Percentiles rank a stretch among this genome's conserved stretches.
phyloP scores from a whole-genome alignment of 1,140 invertebrate species.

The Drosophila kurseongensis region DNA sequence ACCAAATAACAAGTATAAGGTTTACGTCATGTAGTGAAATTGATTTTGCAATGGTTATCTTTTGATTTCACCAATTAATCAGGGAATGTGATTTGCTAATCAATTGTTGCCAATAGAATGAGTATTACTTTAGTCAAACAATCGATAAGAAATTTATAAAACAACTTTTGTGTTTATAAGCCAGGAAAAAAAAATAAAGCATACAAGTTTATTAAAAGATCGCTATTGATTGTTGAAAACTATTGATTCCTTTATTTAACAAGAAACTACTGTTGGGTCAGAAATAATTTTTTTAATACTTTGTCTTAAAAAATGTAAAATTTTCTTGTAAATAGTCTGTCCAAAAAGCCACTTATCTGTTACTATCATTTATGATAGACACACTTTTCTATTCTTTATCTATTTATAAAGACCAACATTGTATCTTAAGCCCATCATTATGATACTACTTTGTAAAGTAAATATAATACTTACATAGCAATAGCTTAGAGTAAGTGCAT shows the following conservation, averaged over 20 bases:
- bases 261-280: no score
- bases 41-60: conserved; percentile 2
- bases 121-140: neutral
- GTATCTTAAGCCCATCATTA: neutral
- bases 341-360: neutral
- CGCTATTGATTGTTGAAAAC: no score
- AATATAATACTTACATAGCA: conserved; percentile 46
- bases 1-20: neutral
- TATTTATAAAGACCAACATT: neutral
- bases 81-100: neutral
- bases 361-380: neutral
- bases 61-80: conserved; percentile 3
- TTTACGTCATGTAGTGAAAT: neutral
- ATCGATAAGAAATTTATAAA: neutral
- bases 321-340: no score
- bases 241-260: no score
- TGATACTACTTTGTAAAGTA: neutral
- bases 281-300: no score
- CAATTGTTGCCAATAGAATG: no score
- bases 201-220: neutral
- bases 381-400: neutral
- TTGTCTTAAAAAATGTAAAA: no score
- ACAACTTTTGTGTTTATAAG: no score
- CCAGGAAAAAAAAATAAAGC: neutral
- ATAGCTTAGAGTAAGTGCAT: conserved; percentile 51